phyloP scores from a whole-genome alignment of 2,888 invertebrate species.

The Andrena dorsata region DNA sequence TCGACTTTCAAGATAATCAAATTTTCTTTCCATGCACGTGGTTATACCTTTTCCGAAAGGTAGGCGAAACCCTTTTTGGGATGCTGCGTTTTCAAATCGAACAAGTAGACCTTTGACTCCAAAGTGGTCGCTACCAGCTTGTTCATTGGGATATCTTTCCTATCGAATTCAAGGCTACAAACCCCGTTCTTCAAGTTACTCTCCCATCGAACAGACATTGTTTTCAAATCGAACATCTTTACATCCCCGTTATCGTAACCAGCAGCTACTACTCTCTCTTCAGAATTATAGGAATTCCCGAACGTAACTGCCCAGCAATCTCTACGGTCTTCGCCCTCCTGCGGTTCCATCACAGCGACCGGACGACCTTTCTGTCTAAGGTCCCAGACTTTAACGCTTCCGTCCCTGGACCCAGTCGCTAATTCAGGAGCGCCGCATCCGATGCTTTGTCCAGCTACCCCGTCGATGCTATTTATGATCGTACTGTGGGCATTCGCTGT shows the following conservation, averaged over 20 bases:
- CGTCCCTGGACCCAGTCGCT: slow-evolving; percentile 97
- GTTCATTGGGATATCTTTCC: slow-evolving; percentile 97
- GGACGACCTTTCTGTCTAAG: slow-evolving; percentile 95
- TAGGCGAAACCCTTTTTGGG: slow-evolving; percentile 93
- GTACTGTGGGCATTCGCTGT: slow-evolving; percentile 92
- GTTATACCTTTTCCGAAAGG: slow-evolving; percentile 87
- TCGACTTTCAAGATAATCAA: slow-evolving; percentile 85
- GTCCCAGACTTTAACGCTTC: slow-evolving; percentile 98
- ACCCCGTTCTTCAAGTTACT: slow-evolving; percentile 96
- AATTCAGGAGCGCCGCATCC: slow-evolving; percentile 98
- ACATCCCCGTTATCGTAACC: slow-evolving; percentile 99
- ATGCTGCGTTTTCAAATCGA: slow-evolving; percentile 95
- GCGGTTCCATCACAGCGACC: slow-evolving; percentile 95
- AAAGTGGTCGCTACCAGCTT: slow-evolving; percentile 96
- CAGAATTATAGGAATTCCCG: slow-evolving; percentile 94
- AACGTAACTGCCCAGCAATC: slow-evolving; percentile 98
- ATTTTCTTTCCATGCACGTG: slow-evolving; percentile 88
- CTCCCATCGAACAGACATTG: slow-evolving; percentile 95
- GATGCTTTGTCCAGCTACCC: slow-evolving; percentile 91
- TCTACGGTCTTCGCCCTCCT: slow-evolving; percentile 89
- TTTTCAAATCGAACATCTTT: slow-evolving; percentile 95
- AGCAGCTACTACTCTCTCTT: slow-evolving; percentile 94
- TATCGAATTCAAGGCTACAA: slow-evolving; percentile 95
- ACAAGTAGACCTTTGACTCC: slow-evolving; percentile 95
- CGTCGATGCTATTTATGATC: slow-evolving; percentile 96